These are phyloP conservation scores for Chouioia cunea DNA, from an alignment of 2,888 invertebrate species.

Conservation along the genomic window DNA sequence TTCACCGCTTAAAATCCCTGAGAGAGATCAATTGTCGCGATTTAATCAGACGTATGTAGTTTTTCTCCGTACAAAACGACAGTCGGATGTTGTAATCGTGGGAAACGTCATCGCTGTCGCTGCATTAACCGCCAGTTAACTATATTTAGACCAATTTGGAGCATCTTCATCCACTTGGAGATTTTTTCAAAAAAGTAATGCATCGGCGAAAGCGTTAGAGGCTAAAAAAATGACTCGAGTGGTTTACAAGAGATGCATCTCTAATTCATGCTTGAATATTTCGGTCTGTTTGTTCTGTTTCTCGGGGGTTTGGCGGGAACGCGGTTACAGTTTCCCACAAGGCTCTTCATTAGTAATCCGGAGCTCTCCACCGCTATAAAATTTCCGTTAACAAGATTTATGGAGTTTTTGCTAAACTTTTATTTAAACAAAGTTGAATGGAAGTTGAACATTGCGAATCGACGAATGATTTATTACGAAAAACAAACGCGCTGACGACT, in stretches of 20 bases:
- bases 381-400: background rate
- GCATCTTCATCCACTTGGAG: background rate
- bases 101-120: too few species aligned
- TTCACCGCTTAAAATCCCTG: too few species aligned
- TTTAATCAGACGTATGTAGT: too few species aligned
- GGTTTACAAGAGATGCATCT: constrained; percentile 33
- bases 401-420: background rate
- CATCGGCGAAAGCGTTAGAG: constrained; percentile 3
- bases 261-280: constrained; percentile 24
- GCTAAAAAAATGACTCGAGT: constrained; percentile 18
- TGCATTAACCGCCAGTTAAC: too few species aligned
- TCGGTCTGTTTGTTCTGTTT: constrained; percentile 32
- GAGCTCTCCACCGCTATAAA: constrained; percentile 3
- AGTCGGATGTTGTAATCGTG: too few species aligned
- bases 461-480: too few species aligned
- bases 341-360: constrained; percentile 23
- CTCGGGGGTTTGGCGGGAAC: constrained; percentile 18
- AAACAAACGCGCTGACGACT: too few species aligned
- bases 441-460: too few species aligned
- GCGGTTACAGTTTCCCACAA: background rate
- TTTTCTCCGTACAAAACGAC: too few species aligned
- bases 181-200: background rate
- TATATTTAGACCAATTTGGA: too few species aligned
- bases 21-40: too few species aligned
- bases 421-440: too few species aligned